Evolutionary conservation across 2,113 vertebrate genomes (phyloP).

Genomic region (Ciconia stormi): DNA sequence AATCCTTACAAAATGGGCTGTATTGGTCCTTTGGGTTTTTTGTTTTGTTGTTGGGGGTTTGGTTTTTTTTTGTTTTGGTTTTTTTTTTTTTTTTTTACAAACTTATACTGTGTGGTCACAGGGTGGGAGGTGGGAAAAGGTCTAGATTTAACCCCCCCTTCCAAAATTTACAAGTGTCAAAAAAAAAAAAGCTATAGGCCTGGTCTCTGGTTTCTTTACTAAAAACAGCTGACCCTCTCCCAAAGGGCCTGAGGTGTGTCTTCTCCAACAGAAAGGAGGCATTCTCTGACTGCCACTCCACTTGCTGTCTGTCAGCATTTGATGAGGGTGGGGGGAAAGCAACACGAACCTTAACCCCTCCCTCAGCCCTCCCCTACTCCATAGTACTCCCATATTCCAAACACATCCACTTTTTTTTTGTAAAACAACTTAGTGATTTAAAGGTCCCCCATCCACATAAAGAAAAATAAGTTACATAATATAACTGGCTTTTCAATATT

Average conservation of each 20-base stretch:
- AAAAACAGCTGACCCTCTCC: conserved; percentile 50
- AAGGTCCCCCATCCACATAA: conserved; percentile 59
- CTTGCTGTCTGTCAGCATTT: conserved; percentile 9
- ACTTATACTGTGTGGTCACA: conserved; percentile 73
- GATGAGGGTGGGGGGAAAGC: conserved; percentile 39
- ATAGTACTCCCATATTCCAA: conserved; percentile 31
- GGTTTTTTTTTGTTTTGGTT: background rate
- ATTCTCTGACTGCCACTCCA: background rate
- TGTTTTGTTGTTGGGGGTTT: background rate
- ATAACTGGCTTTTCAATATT: conserved; percentile 70
- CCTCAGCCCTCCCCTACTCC: background rate
- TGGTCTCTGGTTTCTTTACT: conserved; percentile 69
- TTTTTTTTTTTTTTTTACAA: conserved; percentile 68
- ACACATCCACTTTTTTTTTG: background rate
- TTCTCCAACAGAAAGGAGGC: conserved; percentile 20
- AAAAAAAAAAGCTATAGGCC: conserved; percentile 23
- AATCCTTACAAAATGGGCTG: conserved; percentile 96
- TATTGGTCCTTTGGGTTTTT: conserved; percentile 89
- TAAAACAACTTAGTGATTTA: conserved; percentile 51
- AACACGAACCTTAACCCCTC: background rate
- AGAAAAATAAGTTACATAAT: conserved; percentile 71
- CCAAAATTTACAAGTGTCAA: conserved; percentile 85
- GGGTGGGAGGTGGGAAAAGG: conserved; percentile 19
- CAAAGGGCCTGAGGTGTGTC: conserved; percentile 14
- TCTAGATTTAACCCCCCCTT: conserved; percentile 68